Percentiles rank a stretch among this genome's conserved stretches.
Evolutionary conservation across 2,888 invertebrate species (phyloP).

Genomic region (Lepidocyrtinus sp.): DNA sequence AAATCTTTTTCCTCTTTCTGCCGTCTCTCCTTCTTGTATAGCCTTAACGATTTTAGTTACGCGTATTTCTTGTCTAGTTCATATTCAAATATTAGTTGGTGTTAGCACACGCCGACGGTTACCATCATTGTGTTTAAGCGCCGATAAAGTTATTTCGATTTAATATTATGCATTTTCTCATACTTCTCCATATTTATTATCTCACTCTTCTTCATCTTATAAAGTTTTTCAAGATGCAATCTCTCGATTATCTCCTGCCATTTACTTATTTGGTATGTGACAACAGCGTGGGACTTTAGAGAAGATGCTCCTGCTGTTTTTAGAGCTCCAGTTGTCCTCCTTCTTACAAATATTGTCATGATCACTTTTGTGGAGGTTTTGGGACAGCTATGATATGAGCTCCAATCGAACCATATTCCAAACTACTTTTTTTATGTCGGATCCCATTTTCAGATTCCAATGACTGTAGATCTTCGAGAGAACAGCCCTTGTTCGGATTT

Average conservation of each 20-base stretch:
- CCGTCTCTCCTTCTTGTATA: neutral
- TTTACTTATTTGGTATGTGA: constrained; percentile 51
- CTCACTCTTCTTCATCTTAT: too few relatives aligned
- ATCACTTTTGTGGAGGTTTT: constrained; percentile 19
- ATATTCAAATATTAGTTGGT: too few relatives aligned
- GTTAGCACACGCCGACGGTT: too few relatives aligned
- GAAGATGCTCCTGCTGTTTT: constrained; percentile 53
- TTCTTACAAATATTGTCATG: constrained; percentile 2
- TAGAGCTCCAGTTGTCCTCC: constrained; percentile 26
- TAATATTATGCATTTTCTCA: too few relatives aligned
- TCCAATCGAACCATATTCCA: neutral
- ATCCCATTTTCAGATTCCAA: neutral
- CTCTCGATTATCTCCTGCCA: constrained; percentile 9
- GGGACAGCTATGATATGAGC: neutral
- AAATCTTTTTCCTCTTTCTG: neutral
- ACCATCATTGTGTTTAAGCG: too few relatives aligned
- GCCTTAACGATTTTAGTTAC: too few relatives aligned
- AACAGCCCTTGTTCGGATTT: constrained; percentile 1
- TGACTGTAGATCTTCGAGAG: too few relatives aligned
- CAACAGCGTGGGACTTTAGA: constrained; percentile 51
- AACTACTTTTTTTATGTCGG: neutral
- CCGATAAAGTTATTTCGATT: too few relatives aligned
- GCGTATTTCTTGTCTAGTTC: too few relatives aligned
- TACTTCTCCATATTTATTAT: too few relatives aligned
- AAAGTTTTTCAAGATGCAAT: constrained; percentile 41